These are phyloP conservation scores for Phylloscopus trochiloides DNA, from an alignment of 2,113 vertebrate species.

Conservation along the genomic window DNA sequence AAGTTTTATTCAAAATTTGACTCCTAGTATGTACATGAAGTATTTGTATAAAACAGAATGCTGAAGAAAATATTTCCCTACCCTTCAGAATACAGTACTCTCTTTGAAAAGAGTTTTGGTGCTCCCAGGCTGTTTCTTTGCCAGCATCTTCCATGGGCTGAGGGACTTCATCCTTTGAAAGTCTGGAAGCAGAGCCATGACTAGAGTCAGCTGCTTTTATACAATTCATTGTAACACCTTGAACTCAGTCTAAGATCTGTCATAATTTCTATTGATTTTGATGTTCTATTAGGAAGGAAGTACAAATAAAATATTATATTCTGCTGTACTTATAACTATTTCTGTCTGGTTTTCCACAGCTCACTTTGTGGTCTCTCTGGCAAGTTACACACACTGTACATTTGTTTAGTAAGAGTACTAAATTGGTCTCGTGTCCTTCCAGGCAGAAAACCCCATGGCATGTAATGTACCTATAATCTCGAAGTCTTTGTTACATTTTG, in stretches of 20 bases:
- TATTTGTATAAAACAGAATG: not conserved
- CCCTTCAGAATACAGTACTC: not conserved
- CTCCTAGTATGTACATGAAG: not conserved
- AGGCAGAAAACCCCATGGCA: not conserved
- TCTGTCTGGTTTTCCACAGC: not conserved
- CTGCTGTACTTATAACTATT: not conserved
- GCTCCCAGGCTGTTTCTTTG: not conserved
- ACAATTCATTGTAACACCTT: not conserved
- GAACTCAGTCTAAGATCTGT: not conserved
- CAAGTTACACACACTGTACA: not conserved
- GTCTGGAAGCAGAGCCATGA: not conserved
- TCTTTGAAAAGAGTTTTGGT: not conserved
- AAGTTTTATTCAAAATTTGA: not conserved
- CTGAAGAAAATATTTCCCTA: not conserved
- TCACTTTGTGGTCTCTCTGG: not conserved
- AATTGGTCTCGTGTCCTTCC: not conserved
- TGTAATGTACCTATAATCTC: not conserved
- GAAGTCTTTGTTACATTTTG: not conserved
- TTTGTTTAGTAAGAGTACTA: not conserved
- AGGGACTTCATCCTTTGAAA: not conserved
- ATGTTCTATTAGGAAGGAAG: constrained; percentile 9
- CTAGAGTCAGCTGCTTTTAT: not conserved
- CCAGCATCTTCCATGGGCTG: not conserved
- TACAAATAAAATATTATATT: not conserved
- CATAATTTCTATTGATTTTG: not conserved